A percentile compares a stretch with the other conserved stretches of the same genome.
Evolutionary conservation across 2,113 vertebrate species (phyloP).

Genomic region (Bufo gargarizans): DNA sequence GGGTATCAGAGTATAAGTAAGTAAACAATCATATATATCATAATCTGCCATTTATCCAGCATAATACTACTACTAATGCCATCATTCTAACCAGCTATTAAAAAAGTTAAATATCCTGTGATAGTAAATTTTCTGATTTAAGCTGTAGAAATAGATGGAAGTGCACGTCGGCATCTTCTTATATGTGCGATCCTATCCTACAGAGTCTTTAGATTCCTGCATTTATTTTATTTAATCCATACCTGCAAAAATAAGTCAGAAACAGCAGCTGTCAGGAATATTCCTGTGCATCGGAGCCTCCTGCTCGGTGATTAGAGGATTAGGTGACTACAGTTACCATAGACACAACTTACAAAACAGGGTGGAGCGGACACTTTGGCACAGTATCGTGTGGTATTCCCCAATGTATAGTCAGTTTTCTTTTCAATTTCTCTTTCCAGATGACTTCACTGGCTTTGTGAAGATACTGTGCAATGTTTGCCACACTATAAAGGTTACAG

Average conservation of each 20-base stretch:
- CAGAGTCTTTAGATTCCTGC: not conserved
- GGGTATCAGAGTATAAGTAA: not conserved
- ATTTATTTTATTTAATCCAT: conserved; percentile 3
- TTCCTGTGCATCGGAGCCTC: not conserved
- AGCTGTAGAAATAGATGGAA: not conserved
- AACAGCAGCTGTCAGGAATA: not conserved
- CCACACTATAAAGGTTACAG: not conserved
- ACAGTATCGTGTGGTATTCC: conserved; percentile 18
- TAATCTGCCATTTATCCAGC: not conserved
- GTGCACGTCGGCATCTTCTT: not conserved
- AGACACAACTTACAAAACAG: conserved; percentile 2
- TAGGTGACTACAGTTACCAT: conserved; percentile 18
- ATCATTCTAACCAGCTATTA: not conserved
- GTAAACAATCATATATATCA: not conserved
- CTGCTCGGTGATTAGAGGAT: not conserved
- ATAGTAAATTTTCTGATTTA: not conserved
- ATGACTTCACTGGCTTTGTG: not conserved
- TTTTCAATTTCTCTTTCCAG: conserved; percentile 9
- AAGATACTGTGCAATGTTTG: not conserved
- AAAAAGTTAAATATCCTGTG: not conserved
- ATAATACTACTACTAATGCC: not conserved
- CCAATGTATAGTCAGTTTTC: not conserved
- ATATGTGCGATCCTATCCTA: not conserved
- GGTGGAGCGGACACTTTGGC: conserved; percentile 40
- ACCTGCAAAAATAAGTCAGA: not conserved